A percentile compares a stretch with the other conserved stretches of the same genome.
phyloP scores from a whole-genome alignment of 2,797 vertebrate species.

The Crocodylus rhombifer region DNA sequence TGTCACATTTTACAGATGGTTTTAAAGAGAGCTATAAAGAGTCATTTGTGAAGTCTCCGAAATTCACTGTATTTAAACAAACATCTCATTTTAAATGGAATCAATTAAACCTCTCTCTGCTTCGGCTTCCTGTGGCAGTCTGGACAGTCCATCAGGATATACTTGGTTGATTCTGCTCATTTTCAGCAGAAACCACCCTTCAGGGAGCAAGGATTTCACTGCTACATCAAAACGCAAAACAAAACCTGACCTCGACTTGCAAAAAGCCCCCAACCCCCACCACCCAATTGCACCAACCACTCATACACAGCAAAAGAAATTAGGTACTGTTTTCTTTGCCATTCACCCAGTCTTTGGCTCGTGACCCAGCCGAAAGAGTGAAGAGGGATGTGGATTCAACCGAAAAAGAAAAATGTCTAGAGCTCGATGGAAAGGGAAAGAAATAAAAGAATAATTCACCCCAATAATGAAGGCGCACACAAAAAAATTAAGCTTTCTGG shows the following conservation, averaged over 20 bases:
- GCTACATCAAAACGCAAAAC: background rate
- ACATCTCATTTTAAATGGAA: constrained; percentile 11
- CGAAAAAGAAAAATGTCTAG: background rate
- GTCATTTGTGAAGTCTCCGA: background rate
- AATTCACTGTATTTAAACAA: constrained; percentile 33
- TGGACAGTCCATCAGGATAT: background rate
- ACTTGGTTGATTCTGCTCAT: background rate
- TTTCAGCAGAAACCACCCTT: background rate
- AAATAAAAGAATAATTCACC: constrained; percentile 3
- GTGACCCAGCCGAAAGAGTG: background rate
- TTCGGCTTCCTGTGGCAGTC: background rate
- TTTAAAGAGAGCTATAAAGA: background rate
- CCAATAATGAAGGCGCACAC: constrained; percentile 20
- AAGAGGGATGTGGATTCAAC: background rate
- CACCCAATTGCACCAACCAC: too few species aligned
- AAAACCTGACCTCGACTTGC: background rate
- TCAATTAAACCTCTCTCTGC: background rate
- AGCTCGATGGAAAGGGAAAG: background rate
- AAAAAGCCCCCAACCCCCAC: background rate
- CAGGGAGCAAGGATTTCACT: background rate
- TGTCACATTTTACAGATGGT: constrained; percentile 11
- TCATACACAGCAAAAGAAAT: background rate
- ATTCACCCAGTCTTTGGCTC: constrained; percentile 1
- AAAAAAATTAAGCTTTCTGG: background rate
- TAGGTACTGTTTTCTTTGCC: rapidly evolving